Conservation (phyloP, 2,113 vertebrate genomes). For the Piaya cayana region DNA sequence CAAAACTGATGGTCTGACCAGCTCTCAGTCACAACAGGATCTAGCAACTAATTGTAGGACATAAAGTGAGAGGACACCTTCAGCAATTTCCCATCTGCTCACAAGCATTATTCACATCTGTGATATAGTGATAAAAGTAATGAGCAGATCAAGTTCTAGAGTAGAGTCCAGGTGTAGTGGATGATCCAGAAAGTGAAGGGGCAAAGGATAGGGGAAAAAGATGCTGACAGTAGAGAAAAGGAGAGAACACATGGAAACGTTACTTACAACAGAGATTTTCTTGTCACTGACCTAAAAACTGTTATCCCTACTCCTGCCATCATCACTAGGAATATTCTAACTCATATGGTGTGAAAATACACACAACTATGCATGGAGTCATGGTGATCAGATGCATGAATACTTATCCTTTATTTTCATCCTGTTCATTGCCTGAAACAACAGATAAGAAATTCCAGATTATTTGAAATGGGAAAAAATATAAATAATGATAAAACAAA, state of each 20-base stretch:
- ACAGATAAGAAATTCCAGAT: neutral
- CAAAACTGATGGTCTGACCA: neutral
- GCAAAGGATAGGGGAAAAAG: neutral
- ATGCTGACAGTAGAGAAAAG: neutral
- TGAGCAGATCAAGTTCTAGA: neutral
- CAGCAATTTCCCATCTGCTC: neutral
- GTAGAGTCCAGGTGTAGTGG: neutral
- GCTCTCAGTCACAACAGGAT: neutral
- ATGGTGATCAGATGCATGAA: neutral
- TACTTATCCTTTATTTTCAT: neutral
- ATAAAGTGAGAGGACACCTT: neutral
- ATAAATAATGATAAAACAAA: neutral
- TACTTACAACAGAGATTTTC: neutral
- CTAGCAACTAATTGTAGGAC: neutral
- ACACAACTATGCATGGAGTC: neutral
- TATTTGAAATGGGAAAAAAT: neutral
- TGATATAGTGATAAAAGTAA: neutral
- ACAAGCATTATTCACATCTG: neutral
- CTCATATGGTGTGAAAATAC: neutral
- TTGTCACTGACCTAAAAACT: neutral
- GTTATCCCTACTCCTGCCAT: neutral
- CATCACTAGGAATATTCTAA: neutral
- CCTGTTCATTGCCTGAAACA: neutral
- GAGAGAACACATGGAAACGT: neutral
- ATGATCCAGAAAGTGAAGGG: neutral